Evolutionary conservation across 1,140 invertebrate species (phyloP).

Genomic region (Hylaeus volcanicus): DNA sequence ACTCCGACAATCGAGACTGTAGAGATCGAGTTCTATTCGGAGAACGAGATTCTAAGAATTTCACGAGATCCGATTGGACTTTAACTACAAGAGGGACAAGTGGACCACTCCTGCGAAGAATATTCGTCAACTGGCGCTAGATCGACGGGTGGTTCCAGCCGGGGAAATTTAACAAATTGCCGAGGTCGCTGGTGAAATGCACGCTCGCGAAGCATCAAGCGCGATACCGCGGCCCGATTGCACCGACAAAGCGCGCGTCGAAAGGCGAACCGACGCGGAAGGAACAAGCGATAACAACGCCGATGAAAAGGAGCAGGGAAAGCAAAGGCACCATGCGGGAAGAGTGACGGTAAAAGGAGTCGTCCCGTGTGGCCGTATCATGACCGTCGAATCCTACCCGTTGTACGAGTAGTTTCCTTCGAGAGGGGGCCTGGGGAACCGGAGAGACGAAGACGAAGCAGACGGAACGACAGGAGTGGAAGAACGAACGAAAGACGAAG

Average conservation of each 20-base stretch:
- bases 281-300: constrained; percentile 28
- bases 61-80: too few relatives aligned
- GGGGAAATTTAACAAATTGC: too few relatives aligned
- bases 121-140: too few relatives aligned
- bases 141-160: too few relatives aligned
- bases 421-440: constrained; percentile 5
- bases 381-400: constrained; percentile 50
- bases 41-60: too few relatives aligned
- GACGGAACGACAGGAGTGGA: too few relatives aligned
- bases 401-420: constrained; percentile 41
- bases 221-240: neutral
- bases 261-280: constrained; percentile 19
- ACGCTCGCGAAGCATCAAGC: neutral
- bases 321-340: constrained; percentile 37
- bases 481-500: constrained; percentile 9
- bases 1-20: too few relatives aligned
- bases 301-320: constrained; percentile 36
- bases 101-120: too few relatives aligned
- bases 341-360: constrained; percentile 54
- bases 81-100: too few relatives aligned
- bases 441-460: neutral
- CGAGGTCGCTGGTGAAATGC: too few relatives aligned
- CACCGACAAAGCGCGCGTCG: neutral
- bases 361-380: constrained; percentile 59
- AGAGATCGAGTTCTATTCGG: too few relatives aligned